Base-by-base conservation (phyloP, 1,140 invertebrate genomes). In the Parapsyche elsis region DNA sequence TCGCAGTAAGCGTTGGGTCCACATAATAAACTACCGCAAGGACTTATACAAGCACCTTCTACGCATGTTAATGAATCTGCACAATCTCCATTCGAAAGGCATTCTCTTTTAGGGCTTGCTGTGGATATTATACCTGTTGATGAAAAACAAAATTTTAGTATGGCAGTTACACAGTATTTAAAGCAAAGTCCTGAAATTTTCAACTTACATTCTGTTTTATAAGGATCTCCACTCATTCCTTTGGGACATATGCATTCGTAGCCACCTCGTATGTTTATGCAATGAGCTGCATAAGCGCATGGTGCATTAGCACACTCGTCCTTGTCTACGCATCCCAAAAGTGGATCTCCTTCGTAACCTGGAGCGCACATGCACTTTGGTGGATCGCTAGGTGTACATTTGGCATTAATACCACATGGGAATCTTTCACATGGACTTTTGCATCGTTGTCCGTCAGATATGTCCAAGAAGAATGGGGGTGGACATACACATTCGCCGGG, bases 371-470 rank as follows among this genome's bases (percentile, higher is more conserved):
- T 93, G 86, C 96, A 98, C 84, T 92, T 92, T 7, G 96, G 96
- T 19, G 95, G 95, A 89, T 97, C 95, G 76, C 92, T 95, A 5
- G 96, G 95, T 4, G 94, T 95, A 85, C 96, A 98, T 88, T 95
- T 95, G 0, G 96, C 94, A 87, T 98, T 98, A n/a, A 96, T 93
- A 16, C 97, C 96, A 85, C 97, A 98, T 0, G 94, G 92, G 86
- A 94, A 96, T 73, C 95, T 90, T 86, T 96, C 94, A 85, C 95
- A 96, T 5, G 95, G 95, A 90, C 93, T 97, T 88, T 96, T 97
- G 86, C 96, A 97, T 84, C 94, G 92, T 85, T 95, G 94, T 49
- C 92, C 92, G 85, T 96, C 94, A 26, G 91, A 87, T 14, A 92
- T 90, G 86, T 97, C 95, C 21, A 94, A 92, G 86, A 95, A 97